These are phyloP conservation scores for Caenorhabditis sp. DNA, from an alignment of 2,888 invertebrate species.

Conservation along the genomic window DNA sequence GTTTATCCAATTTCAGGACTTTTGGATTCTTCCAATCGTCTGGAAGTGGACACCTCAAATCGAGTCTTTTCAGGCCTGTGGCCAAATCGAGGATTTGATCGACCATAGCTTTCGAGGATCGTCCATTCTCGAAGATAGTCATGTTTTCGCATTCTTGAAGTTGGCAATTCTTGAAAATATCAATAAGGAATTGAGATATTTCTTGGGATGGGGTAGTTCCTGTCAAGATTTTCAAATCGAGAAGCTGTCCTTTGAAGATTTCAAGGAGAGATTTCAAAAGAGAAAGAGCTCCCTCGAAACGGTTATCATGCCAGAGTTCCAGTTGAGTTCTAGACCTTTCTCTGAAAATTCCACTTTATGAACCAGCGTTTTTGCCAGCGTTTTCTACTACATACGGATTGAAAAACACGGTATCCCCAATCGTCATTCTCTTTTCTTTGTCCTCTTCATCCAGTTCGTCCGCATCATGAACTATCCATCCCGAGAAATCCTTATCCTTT, in stretches of 20 bases:
- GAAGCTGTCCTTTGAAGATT: conserved; percentile 35
- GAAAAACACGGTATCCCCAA: conserved; percentile 16
- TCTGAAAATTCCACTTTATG: conserved; percentile 5
- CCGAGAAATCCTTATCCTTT: conserved; percentile 17
- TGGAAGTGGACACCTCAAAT: conserved; percentile 38
- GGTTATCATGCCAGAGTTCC: conserved; percentile 31
- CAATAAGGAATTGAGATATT: conserved; percentile 21
- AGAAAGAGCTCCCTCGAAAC: conserved; percentile 6
- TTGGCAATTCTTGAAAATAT: background rate
- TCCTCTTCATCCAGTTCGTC: conserved; percentile 28
- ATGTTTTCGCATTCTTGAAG: conserved; percentile 18
- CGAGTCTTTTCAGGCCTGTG: conserved; percentile 22
- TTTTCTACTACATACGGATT: conserved; percentile 29
- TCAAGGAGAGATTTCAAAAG: conserved; percentile 36
- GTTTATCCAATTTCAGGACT: conserved; percentile 25
- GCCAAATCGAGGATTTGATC: conserved; percentile 44
- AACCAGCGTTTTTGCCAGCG: no score
- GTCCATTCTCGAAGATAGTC: conserved; percentile 29
- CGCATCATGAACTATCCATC: conserved; percentile 31
- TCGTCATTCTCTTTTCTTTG: conserved; percentile 11
- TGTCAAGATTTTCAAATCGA: background rate
- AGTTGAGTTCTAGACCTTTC: background rate
- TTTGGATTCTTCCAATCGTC: conserved; percentile 41
- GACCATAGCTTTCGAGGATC: conserved; percentile 27
- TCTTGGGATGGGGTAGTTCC: conserved; percentile 18